A percentile compares a stretch with the other conserved stretches of the same genome.
phyloP scores from a whole-genome alignment of 2,888 invertebrate species.

The Heliconius charithonia region DNA sequence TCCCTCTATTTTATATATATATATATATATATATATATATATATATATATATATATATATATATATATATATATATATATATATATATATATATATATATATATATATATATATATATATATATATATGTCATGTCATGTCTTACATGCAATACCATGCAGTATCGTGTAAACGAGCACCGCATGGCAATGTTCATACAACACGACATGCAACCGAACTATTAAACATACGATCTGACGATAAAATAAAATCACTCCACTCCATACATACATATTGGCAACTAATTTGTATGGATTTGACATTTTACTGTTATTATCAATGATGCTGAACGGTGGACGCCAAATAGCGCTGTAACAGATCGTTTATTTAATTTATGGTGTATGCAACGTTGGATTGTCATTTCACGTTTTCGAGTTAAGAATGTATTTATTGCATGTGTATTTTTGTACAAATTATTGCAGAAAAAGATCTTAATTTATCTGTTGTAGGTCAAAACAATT shows the following conservation, averaged over 20 bases:
- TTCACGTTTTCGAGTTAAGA: background rate
- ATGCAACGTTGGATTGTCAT: background rate
- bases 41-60: too few relatives aligned
- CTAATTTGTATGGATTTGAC: slow-evolving; percentile 25
- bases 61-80: too few relatives aligned
- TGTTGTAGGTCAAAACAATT: too few relatives aligned
- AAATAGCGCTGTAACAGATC: slow-evolving; percentile 16
- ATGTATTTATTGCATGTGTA: too few relatives aligned
- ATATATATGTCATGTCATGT: too few relatives aligned
- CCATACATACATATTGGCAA: slow-evolving; percentile 5
- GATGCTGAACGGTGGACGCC: slow-evolving; percentile 20
- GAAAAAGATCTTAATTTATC: too few relatives aligned
- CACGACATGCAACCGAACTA: background rate
- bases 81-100: too few relatives aligned
- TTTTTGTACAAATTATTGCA: too few relatives aligned
- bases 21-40: background rate
- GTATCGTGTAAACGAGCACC: background rate
- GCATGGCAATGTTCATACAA: background rate
- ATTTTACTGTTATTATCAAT: slow-evolving; percentile 30
- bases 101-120: too few relatives aligned
- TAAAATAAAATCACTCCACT: slow-evolving; percentile 4
- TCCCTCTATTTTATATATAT: background rate
- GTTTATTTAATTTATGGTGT: slow-evolving; percentile 2
- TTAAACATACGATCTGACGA: slow-evolving; percentile 18
- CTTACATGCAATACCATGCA: background rate